Evolutionary conservation across 2,797 vertebrate species (phyloP).

Genomic region (Sarcophilus harrisii): DNA sequence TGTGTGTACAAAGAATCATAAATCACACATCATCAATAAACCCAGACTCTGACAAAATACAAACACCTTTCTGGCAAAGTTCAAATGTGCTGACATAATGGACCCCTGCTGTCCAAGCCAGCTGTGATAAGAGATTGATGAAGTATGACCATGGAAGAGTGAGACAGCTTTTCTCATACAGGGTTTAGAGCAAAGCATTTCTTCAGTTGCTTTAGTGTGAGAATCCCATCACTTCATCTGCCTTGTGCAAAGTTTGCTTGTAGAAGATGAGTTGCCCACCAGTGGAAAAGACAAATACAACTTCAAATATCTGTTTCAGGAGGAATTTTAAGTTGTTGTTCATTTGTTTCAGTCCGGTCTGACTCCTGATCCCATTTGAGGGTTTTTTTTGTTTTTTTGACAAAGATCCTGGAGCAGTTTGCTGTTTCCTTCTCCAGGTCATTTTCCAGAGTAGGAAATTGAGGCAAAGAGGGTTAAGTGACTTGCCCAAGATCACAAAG

Average conservation of each 20-base stretch:
- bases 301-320: not conserved
- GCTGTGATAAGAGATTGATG: not conserved
- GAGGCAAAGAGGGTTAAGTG: not conserved
- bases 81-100: conserved; percentile 10
- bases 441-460: not conserved
- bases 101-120: conserved; percentile 25
- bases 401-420: not conserved
- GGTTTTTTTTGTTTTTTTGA: not conserved
- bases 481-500: not conserved
- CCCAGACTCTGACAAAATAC: conserved; percentile 61
- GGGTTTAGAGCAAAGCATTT: not conserved
- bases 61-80: conserved; percentile 49
- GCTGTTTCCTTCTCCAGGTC: not conserved
- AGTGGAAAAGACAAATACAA: conserved; percentile 1
- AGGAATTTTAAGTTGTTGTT: not conserved
- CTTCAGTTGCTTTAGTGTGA: not conserved
- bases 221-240: not conserved
- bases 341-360: not conserved
- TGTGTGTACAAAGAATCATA: not conserved
- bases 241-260: not conserved
- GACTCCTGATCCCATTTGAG: not conserved
- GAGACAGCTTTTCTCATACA: not conserved
- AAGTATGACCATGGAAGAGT: not conserved
- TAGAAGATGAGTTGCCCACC: not conserved
- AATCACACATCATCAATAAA: conserved; percentile 15